A percentile compares a stretch with the other conserved stretches of the same genome.
These are phyloP conservation scores for Holothuria glaberrima DNA, from an alignment of 35 echinoderm and acorn worm genomes.

Conservation along the genomic window DNA sequence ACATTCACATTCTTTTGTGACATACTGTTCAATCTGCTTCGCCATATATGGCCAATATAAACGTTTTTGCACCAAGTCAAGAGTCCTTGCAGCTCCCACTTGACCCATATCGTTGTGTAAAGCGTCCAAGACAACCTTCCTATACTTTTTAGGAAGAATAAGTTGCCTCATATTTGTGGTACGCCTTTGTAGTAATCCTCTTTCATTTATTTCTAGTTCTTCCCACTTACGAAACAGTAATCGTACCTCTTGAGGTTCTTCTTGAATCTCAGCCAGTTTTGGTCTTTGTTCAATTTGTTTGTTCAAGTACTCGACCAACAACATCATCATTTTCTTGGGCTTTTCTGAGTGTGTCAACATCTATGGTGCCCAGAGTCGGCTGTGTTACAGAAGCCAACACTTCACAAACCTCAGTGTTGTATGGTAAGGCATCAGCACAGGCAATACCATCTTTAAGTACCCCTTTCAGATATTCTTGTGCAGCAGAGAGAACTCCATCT, in stretches of 20 bases:
- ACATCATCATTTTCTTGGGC: slow-evolving; percentile 54
- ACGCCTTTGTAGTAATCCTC: too few relatives aligned
- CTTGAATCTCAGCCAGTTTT: too few relatives aligned
- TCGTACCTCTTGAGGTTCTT: too few relatives aligned
- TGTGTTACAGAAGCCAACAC: background rate
- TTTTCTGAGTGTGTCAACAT: background rate
- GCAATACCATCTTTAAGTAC: background rate
- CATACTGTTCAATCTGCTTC: too few relatives aligned
- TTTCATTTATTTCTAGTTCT: too few relatives aligned
- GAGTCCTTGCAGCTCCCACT: too few relatives aligned
- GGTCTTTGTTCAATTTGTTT: too few relatives aligned
- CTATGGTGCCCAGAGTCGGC: background rate
- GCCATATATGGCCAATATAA: slow-evolving; percentile 56
- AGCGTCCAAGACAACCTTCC: slow-evolving; percentile 27
- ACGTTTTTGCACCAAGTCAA: slow-evolving; percentile 26
- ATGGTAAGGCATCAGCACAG: slow-evolving; percentile 24
- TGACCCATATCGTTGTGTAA: slow-evolving; percentile 79
- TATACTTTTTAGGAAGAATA: slow-evolving; percentile 58
- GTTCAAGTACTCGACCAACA: background rate
- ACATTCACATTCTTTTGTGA: too few relatives aligned
- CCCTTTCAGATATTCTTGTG: background rate
- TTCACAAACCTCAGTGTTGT: background rate
- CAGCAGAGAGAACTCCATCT: background rate
- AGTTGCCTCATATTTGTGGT: too few relatives aligned
- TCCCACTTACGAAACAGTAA: too few relatives aligned